These are phyloP conservation scores for Columbina picui DNA, from an alignment of 2,113 vertebrate species.

Conservation along the genomic window DNA sequence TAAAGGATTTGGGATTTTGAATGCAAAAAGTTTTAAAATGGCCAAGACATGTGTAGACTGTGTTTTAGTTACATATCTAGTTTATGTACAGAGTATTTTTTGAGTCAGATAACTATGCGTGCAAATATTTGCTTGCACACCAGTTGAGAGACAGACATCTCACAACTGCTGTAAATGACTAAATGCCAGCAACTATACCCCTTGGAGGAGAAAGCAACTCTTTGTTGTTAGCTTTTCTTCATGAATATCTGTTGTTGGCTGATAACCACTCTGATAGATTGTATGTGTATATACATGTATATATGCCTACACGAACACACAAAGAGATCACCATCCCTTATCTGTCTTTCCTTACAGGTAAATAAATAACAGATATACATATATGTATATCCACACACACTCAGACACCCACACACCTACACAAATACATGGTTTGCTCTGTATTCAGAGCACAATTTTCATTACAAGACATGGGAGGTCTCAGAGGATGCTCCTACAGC, in stretches of 20 bases:
- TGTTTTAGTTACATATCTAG: background rate
- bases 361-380: background rate
- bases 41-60: background rate
- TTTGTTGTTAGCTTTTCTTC: background rate
- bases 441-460: constrained; percentile 1
- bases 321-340: background rate
- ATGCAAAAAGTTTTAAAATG: background rate
- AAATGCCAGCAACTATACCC: background rate
- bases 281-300: background rate
- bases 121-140: background rate
- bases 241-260: background rate
- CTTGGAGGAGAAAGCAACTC: background rate
- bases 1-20: constrained; percentile 28
- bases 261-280: background rate
- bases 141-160: background rate
- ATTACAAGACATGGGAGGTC: background rate
- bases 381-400: background rate
- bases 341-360: background rate
- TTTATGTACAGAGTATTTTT: background rate
- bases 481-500: background rate
- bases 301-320: background rate
- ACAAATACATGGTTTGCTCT: background rate
- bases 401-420: background rate
- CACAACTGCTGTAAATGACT: background rate
- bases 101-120: background rate